These are phyloP conservation scores for Takifugu rubripes DNA, from an alignment of 2,797 vertebrate species.

Conservation along the genomic window DNA sequence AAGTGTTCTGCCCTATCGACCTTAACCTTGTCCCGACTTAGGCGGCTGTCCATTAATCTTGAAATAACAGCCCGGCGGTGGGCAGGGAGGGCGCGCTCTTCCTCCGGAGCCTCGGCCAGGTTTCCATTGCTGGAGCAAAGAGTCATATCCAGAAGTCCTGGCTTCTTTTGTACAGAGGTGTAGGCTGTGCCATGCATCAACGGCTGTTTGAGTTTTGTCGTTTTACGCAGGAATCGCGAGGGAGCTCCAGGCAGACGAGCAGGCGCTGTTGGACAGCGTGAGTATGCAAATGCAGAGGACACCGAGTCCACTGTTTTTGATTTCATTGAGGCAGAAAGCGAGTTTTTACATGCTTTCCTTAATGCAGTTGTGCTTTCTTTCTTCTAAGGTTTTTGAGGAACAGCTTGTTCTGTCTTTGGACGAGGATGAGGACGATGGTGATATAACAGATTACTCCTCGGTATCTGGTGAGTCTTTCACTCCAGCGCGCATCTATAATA, in stretches of 20 bases:
- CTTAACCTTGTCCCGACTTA: slow-evolving; percentile 40
- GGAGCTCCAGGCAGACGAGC: slow-evolving; percentile 35
- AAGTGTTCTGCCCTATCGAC: slow-evolving; percentile 63
- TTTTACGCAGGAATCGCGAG: slow-evolving; percentile 44
- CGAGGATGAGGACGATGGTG: slow-evolving; percentile 63
- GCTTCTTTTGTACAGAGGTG: slow-evolving; percentile 5
- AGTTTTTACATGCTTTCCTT: neutral
- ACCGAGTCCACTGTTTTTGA: neutral
- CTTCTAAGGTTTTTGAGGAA: slow-evolving; percentile 70
- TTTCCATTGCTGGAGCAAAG: slow-evolving; percentile 31
- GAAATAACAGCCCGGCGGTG: slow-evolving; percentile 43
- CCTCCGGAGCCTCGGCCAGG: slow-evolving; percentile 33
- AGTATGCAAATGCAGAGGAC: slow-evolving; percentile 34
- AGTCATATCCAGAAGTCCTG: slow-evolving; percentile 32
- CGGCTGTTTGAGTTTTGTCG: slow-evolving; percentile 38
- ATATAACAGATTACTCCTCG: slow-evolving; percentile 41
- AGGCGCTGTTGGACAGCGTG: slow-evolving; percentile 58
- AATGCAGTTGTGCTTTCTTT: slow-evolving; percentile 1
- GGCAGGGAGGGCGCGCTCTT: slow-evolving; percentile 49
- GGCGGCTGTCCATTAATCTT: slow-evolving; percentile 48
- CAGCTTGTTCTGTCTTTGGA: slow-evolving; percentile 70
- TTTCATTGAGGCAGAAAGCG: neutral
- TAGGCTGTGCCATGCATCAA: slow-evolving; percentile 22
- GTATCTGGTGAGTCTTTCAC: slow-evolving; percentile 51
- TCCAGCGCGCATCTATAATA: neutral